A percentile compares a stretch with the other conserved stretches of the same genome.
These are phyloP conservation scores for Cepaea hortensis DNA, from an alignment of 2,888 invertebrate species.

Conservation along the genomic window DNA sequence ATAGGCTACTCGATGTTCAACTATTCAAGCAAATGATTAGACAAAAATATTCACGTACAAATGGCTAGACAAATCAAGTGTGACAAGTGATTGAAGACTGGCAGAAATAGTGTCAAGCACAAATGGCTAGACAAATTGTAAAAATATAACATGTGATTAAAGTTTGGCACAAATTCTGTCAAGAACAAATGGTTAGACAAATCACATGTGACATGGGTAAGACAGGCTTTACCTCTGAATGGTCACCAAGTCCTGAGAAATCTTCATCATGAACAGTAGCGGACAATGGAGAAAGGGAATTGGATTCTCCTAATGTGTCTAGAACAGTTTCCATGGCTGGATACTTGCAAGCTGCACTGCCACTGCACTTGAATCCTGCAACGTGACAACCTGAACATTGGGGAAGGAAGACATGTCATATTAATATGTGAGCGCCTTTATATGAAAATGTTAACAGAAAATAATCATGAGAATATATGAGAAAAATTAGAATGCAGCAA, in stretches of 20 bases:
- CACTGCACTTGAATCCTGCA: constrained; percentile 18
- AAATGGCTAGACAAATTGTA: too few species aligned
- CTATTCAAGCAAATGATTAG: too few species aligned
- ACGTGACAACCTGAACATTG: background rate
- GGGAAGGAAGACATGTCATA: background rate
- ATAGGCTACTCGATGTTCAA: too few species aligned
- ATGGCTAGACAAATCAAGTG: too few species aligned
- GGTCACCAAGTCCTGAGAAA: constrained; percentile 43
- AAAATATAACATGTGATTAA: too few species aligned
- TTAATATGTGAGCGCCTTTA: background rate
- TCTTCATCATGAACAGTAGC: constrained; percentile 48
- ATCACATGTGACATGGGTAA: too few species aligned
- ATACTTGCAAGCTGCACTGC: background rate
- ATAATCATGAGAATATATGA: background rate
- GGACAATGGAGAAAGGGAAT: constrained; percentile 43
- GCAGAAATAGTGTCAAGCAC: too few species aligned
- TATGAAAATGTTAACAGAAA: background rate
- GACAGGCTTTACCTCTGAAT: constrained; percentile 28
- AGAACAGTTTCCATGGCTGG: constrained; percentile 44
- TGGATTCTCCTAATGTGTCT: constrained; percentile 42
- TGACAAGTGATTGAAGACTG: too few species aligned
- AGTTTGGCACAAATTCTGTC: too few species aligned
- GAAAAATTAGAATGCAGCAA: too few species aligned
- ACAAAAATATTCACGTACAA: too few species aligned
- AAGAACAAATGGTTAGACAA: too few species aligned